phyloP scores from a whole-genome alignment of 2,113 vertebrate genomes.

The Excalfactoria chinensis region DNA sequence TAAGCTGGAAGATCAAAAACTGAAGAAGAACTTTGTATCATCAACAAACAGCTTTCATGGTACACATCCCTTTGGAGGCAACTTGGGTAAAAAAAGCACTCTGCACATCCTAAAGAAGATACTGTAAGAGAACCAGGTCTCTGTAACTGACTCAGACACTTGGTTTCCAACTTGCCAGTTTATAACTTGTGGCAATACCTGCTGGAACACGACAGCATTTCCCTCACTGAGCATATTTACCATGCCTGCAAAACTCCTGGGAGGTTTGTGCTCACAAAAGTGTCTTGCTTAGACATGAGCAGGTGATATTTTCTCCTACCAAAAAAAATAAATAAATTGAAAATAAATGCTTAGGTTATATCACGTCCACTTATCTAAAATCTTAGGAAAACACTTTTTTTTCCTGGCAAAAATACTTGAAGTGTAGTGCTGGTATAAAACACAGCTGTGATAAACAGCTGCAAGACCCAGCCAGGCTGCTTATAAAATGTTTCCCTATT shows the following conservation, averaged over 20 bases:
- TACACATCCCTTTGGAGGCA: not conserved
- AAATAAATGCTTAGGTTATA: not conserved
- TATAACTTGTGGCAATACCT: not conserved
- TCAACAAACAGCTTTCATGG: not conserved
- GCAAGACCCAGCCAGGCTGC: not conserved
- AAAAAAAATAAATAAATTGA: not conserved
- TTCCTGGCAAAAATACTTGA: not conserved
- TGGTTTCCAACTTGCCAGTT: not conserved
- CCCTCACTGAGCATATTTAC: too few relatives aligned
- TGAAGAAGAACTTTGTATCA: not conserved
- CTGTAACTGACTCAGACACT: not conserved
- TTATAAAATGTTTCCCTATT: not conserved
- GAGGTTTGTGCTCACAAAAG: not conserved
- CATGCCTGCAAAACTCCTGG: not conserved
- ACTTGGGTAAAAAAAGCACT: not conserved
- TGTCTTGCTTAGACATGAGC: not conserved
- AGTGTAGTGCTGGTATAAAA: not conserved
- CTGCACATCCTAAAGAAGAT: not conserved
- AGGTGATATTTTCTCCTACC: not conserved
- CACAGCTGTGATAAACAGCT: not conserved
- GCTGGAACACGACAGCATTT: rapidly evolving
- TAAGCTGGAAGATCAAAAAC: not conserved
- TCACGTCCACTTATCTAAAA: not conserved
- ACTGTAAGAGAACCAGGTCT: not conserved
- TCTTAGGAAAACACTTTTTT: not conserved